Evolutionary conservation across 2,888 invertebrate genomes (phyloP).

Genomic region (Chrysina gloriosa): DNA sequence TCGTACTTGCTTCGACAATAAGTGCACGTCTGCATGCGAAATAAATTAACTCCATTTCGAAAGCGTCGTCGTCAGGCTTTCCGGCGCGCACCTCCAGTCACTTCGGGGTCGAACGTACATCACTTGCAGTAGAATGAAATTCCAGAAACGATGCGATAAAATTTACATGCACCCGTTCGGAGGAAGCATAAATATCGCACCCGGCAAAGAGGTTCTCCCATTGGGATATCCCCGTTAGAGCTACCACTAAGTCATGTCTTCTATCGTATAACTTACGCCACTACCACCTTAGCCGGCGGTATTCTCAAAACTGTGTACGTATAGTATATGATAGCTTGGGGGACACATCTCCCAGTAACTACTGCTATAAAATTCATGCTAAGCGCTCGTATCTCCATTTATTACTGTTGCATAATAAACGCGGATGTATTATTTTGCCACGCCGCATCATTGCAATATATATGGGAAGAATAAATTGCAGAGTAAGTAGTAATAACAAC

Average conservation of each 20-base stretch:
- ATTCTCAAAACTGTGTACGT: too few relatives aligned
- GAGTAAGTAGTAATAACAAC: too few relatives aligned
- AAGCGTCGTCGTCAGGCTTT: too few relatives aligned
- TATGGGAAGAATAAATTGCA: too few relatives aligned
- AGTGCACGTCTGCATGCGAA: too few relatives aligned
- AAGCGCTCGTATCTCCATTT: conserved; percentile 15
- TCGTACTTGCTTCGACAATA: too few relatives aligned
- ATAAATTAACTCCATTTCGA: too few relatives aligned
- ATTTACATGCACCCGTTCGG: conserved; percentile 24
- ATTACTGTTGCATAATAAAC: conserved; percentile 31
- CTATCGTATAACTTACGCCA: background rate
- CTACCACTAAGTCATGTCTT: conserved; percentile 17
- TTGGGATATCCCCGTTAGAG: background rate
- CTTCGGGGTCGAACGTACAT: too few relatives aligned
- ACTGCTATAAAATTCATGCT: conserved; percentile 26
- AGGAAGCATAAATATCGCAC: conserved; percentile 27
- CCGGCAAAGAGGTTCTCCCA: conserved; percentile 6
- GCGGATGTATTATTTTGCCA: background rate
- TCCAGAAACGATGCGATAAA: conserved; percentile 31
- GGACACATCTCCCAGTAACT: conserved; percentile 11
- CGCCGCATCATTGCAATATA: too few relatives aligned
- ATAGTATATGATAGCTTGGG: background rate
- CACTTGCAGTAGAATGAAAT: conserved; percentile 18
- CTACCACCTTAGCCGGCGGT: background rate
- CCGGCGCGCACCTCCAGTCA: too few relatives aligned